A percentile compares a stretch with the other conserved stretches of the same genome.
Evolutionary conservation across 35 echinoderm and acorn worm genomes (phyloP).

Genomic region (Amphiura filiformis): DNA sequence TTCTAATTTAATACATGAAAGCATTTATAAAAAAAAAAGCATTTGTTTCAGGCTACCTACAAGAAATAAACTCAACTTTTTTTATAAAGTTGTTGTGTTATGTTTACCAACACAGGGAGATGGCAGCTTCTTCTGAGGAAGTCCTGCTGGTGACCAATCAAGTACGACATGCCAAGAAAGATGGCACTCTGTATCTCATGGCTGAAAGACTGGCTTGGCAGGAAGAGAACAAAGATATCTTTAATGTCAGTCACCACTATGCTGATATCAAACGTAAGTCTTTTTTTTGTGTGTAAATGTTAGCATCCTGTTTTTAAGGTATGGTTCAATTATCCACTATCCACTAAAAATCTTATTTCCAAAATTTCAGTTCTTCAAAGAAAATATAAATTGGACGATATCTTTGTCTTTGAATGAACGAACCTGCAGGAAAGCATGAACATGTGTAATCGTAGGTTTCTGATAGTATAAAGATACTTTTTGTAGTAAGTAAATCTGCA

Average conservation of each 20-base stretch:
- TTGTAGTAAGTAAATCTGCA: no score
- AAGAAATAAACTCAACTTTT: no score
- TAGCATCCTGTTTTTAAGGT: neutral
- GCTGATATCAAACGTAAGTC: conserved; percentile 93
- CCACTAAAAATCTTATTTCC: no score
- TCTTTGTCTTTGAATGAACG: neutral
- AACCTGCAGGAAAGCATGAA: no score
- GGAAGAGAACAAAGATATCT: conserved; percentile 77
- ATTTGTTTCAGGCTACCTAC: no score
- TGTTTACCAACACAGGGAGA: no score
- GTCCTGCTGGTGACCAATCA: conserved; percentile 78
- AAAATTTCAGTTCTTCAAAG: neutral
- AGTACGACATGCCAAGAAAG: conserved; percentile 73
- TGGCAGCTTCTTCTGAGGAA: conserved; percentile 94
- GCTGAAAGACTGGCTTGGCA: conserved; percentile 89
- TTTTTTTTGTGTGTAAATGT: neutral
- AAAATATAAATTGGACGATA: no score
- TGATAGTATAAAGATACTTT: no score
- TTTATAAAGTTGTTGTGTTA: no score
- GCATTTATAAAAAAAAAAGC: no score
- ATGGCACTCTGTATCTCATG: conserved; percentile 90
- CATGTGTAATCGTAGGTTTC: no score
- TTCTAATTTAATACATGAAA: no score
- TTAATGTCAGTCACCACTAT: conserved; percentile 91
- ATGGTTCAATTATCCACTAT: neutral